Base-by-base conservation (phyloP, 2,888 invertebrate species). In the Polymixis flavicincta region DNA sequence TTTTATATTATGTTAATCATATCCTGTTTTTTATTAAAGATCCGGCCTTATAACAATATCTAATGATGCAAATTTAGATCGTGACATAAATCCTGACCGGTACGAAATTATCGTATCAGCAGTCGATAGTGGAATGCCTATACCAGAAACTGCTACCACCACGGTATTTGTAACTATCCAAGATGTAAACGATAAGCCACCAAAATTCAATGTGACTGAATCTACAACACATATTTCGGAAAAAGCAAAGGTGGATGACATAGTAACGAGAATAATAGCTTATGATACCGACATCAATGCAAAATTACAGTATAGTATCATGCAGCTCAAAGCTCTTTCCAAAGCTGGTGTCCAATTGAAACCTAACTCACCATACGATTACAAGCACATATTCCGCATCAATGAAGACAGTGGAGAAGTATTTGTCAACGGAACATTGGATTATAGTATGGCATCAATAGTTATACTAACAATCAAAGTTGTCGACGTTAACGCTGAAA, bases 151-250 rank as follows among this genome's bases (percentile, higher is more conserved):
- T 0, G 98, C 98, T 0, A 98, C 98, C 0, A 97, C 98, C 0
- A 98, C 98, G 0, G 98, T 97, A 0, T 97, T 97, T 74, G 97
- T 98, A 5, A 97, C 97, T 60, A 97, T 98, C 6, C 96, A 97
- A 86, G 98, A 98, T 86, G 97, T 98, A 0, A 98, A 98, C 87
- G 98, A 99, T 89, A 98, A 98, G 89, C 97, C 98, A 25, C 99
- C 99, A 0, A 97, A 96, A 77, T 98, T 99, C 85, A 97, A 97
- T 71, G 96, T 97, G 65, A 97, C 97, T 67, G 97, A 97, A 82
- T 97, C 97, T 70, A 97, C 97, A 0, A 97, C 97, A 42, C 98
- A 98, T 85, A 97, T 98, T 9, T 98, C 98, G 0, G 98, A 98
- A 90, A 97, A 97, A 86, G 97, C 97, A 0, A 96, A 97, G 79